Evolutionary conservation across 2,113 vertebrate genomes (phyloP), one percentile per base, ranked within the genome.

Genomic region (Stigmatopora argus): DNA sequence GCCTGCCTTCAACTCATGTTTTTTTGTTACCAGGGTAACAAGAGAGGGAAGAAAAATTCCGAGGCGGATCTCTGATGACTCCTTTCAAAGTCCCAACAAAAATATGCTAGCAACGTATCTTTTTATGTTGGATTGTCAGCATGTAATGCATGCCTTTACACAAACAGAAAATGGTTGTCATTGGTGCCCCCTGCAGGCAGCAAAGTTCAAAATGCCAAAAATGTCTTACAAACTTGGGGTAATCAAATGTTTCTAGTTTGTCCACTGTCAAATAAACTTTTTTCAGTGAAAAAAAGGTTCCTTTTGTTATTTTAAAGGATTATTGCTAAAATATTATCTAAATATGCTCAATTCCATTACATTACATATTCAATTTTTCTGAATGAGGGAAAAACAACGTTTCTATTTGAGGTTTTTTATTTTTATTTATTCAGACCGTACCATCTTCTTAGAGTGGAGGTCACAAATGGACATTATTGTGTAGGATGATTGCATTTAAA

Each of bases 31-130:
- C 88, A 98, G 96, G 90, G 89, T 71, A 93, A 92, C 85, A 94
- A 93, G 87, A 97, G 93, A 82, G 92, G 91, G 44, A 95, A 93
- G 85, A 95, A 90, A 77, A 89, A 87, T 47, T 87, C 85, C 6
- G 92, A 98, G 73, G 83, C 88, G 15, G 93, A 96, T 85, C 88
- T 92, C 81, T 94, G 89, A 92, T 91, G 84, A 57, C 14, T 18
- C 7, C 44, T 64, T 38, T 68, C 18, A 13, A 62, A 64, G 78
- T 65, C 48, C 0, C 62, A 66, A 62, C 17, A 15, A 44, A 14
- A 74, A 44, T 4, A 14, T 51, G 62, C 21, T 62, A 79, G 73
- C 23, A 75, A 73, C 79, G 1, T 60, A 9, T 66, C 64, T 65
- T 64, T 70, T 70, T 35, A 68, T 56, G 58, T 72, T 46, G 12